Base-by-base conservation (phyloP, 2,888 invertebrate genomes). In the Lasius fuliginosus region DNA sequence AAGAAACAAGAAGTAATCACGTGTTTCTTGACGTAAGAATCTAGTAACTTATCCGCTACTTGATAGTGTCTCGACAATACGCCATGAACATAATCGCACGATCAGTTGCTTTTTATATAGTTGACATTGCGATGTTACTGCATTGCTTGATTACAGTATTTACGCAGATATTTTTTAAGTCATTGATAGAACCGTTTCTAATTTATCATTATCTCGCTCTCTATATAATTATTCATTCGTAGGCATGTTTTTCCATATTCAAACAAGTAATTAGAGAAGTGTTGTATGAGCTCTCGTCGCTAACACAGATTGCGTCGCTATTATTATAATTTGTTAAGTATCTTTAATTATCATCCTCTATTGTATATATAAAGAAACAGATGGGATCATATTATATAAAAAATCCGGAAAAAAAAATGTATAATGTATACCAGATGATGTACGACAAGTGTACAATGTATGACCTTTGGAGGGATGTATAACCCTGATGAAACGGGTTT, bases 161-260 rank as follows among this genome's bases (percentile, higher is more conserved):
- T 23, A n/a, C 11, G 12, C 11, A 27, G 5, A 27, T 18, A 23
- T 56, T 36, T 56, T 36, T 36, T 23, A 33, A 23, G 15, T 11
- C 9, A 56, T 4, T 15, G 8, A 36, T 15, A 27, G 23, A 36
- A 27, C 58, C 12, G 6, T 73, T 58, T 56, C 27, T 27, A 56
- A 15, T 36, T 56, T 18, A 15, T 23, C 36, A 15, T 27, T 40
- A 36, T 36, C 36, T 8, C 6, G 15, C 15, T 27, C 12, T 36
- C 11, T 27, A 27, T 58, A 73, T 36, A 56, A 73, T 58, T 73
- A 46, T 46, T 73, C 40, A 36, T 73, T 1, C n/a, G 36, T 5
- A 5, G 3, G 4, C 12, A 36, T 9, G 30, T 23, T 27, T 58
- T 74, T 30, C 58, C 2, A 23, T 18, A 9, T 23, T 11, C 11